phyloP scores from a whole-genome alignment of 2,113 vertebrate species.

The Prolemur simus region DNA sequence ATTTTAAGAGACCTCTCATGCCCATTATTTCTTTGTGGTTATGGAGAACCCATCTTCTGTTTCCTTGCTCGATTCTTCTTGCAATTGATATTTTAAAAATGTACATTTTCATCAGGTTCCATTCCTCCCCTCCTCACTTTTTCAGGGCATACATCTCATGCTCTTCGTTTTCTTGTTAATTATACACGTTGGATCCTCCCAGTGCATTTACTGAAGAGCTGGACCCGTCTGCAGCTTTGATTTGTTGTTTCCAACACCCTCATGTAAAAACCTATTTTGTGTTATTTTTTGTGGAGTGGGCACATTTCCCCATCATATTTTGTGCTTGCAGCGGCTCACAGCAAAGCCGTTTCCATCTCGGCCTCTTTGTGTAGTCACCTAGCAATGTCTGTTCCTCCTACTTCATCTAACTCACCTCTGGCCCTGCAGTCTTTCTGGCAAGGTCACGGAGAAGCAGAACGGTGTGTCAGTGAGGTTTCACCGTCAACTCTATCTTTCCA shows the following conservation, averaged over 20 bases:
- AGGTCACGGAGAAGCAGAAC: neutral
- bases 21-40: neutral
- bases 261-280: neutral
- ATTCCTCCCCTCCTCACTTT: fast-evolving
- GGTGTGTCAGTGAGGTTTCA: fast-evolving
- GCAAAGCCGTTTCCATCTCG: neutral
- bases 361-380: neutral
- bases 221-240: neutral
- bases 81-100: neutral
- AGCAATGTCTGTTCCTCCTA: neutral
- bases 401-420: too few species aligned
- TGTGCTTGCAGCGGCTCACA: neutral
- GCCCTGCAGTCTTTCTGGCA: neutral
- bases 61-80: neutral
- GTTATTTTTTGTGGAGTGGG: neutral
- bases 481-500: neutral
- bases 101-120: neutral
- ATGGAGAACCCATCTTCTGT: neutral
- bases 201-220: neutral
- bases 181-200: neutral
- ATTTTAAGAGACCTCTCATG: neutral
- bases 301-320: too few species aligned
- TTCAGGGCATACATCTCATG: neutral
- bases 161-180: neutral
- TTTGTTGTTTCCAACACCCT: neutral